Percentiles rank a stretch among this genome's conserved stretches.
Conservation (phyloP, 2,113 vertebrate species). For the Sterna hirundo region DNA sequence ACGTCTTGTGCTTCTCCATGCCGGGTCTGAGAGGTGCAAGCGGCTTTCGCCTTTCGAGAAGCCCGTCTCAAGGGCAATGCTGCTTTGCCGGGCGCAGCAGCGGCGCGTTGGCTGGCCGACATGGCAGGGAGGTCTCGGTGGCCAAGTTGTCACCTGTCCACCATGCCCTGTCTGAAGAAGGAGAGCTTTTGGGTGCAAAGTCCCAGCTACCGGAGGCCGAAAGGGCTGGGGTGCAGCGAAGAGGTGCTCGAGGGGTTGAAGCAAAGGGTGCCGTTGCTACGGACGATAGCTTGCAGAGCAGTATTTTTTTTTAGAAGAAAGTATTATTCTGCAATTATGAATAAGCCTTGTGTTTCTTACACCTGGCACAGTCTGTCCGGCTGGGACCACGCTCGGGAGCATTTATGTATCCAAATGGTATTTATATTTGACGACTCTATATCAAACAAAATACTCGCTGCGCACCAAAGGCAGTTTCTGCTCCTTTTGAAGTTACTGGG, state of each 20-base stretch:
- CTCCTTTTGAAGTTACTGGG: neutral
- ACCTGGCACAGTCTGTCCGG: fast-evolving
- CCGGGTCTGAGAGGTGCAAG: neutral
- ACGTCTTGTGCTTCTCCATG: neutral
- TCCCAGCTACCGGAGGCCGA: neutral
- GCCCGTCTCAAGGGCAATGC: neutral
- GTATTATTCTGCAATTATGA: neutral
- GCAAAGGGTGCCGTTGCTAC: neutral
- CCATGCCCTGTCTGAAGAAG: fast-evolving
- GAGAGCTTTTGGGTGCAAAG: neutral
- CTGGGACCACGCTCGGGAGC: neutral
- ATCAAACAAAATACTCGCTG: neutral
- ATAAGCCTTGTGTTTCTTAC: neutral
- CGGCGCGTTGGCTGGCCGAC: fast-evolving
- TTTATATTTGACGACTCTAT: neutral
- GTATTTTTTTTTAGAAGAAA: neutral
- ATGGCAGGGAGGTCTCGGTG: neutral
- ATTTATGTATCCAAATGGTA: neutral
- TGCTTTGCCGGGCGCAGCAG: neutral
- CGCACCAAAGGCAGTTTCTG: neutral
- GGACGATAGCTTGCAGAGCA: neutral
- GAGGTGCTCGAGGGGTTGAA: neutral
- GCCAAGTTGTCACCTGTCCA: neutral
- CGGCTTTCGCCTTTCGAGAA: fast-evolving
- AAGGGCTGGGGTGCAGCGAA: neutral